Evolutionary conservation across 1,140 invertebrate genomes (phyloP), one percentile per base, ranked within the genome.

Genomic region (Stratiolaelaps scimitus): DNA sequence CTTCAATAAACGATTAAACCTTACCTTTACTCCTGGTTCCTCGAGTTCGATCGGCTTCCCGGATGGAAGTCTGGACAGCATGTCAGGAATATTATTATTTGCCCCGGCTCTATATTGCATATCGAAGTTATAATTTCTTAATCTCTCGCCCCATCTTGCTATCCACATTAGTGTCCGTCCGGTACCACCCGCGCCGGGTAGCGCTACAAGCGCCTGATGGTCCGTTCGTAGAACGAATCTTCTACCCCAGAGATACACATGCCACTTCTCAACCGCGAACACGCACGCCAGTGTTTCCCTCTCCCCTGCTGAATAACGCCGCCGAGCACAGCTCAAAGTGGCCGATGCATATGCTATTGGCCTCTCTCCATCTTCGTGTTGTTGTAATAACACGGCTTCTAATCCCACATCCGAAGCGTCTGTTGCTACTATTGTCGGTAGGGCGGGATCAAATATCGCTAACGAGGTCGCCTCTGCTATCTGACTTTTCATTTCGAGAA

Each of bases 331-430:
- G 4, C 15, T 19, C 2, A 60, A 10, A 4, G 53, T 23, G 10
- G 26, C 26, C 20, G 23, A 60, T 15, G 53, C 53, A 34, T 17
- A 17, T n/a, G n/a, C 15, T 34, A 60, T 23, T 1, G 23, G 23
- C 13, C 20, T 26, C 34, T 20, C 23, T 1, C 53, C 53, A n/a
- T 60, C 53, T 17, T 2, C 4, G 34, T 20, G 23, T 23, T 19
- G 15, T 26, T 60, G 53, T 4, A 60, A 23, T 23, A 60, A 23
- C 26, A 34, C 34, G 2, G 53, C 53, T 15, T 23, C 15, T 15
- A 60, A 23, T 26, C 53, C 53, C 6, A 60, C 15, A 60, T 60
- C 26, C 23, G 53, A 60, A 1, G 53, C 53, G 53, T 60, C 53
- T 15, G 15, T 60, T 26, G 53, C 53, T 26, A 20, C 53, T n/a